Base-by-base conservation (phyloP, 2,113 vertebrate species). In the Nibea coibor region DNA sequence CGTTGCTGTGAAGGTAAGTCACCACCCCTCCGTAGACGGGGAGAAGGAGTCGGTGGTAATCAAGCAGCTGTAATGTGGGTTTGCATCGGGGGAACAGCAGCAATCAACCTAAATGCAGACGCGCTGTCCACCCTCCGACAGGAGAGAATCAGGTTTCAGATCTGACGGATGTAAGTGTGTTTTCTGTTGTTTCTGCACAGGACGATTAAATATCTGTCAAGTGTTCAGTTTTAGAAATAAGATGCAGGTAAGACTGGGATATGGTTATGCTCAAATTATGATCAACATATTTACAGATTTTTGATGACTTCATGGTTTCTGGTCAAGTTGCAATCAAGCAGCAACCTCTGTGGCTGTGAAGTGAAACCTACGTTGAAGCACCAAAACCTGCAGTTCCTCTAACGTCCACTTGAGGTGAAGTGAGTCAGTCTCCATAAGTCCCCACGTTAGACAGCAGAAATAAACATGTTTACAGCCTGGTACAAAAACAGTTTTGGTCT, bases 81-180 rank as follows among this genome's bases (percentile, higher is more conserved):
- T 39, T 72, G 72, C 64, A 74, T 43, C 69, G 45, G 22, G 51
- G 42, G 57, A 69, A 58, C 22, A 3, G 2, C 48, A 22, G 42
- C 80, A 78, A 63, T 68, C 69, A 74, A 42, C 78, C 81, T 28
- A 62, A 35, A 56, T 12, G 51, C 53, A 43, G 62, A 75, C 4
- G 3, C 2, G 22, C 26, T 6, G 65, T 63, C 48, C 57, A 66
- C 6, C 50, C 45, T 61, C 28, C 1, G 11, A 73, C 20, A 3
- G 28, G 50, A 66, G 10, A 2, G 50, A 75, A 42, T 78, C 56
- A 72, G 39, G 45, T 39, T 28, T 75, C n/a, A 75, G 42, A 79
- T 42, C 24, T 61, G n/a, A 20, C 47, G 3, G 16, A 43, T 72
- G 65, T 5, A 10, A 42, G 64, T 14, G 26, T 43, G 39, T 48